Conservation (phyloP, 2,113 vertebrate species). For the Caloenas nicobarica region DNA sequence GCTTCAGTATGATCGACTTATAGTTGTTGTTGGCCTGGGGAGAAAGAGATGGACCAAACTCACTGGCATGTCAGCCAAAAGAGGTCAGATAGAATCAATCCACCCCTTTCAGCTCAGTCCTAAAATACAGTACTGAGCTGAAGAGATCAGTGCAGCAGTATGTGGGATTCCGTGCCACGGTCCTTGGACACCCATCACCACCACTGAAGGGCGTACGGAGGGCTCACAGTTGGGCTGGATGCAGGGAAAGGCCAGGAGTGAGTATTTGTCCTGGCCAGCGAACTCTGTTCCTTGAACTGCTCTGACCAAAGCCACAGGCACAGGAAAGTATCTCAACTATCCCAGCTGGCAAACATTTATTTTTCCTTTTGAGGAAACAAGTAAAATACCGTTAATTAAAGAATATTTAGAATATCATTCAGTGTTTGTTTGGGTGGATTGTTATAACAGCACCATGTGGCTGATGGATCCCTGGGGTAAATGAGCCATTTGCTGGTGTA, state of each 20-base stretch:
- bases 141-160: background rate
- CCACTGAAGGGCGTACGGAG: background rate
- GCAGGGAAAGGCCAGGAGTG: background rate
- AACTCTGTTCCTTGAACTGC: background rate
- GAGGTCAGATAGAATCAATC: background rate
- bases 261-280: background rate
- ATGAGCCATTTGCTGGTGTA: background rate
- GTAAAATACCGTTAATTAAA: slow-evolving; percentile 5
- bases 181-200: background rate
- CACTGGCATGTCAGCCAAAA: background rate
- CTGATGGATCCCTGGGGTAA: background rate
- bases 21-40: background rate
- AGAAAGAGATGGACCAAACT: background rate
- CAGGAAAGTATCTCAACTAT: background rate
- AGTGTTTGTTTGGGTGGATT: background rate
- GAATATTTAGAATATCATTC: slow-evolving; percentile 5
- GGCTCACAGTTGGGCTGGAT: background rate
- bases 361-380: slow-evolving; percentile 21
- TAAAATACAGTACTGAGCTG: background rate
- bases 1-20: background rate
- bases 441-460: background rate
- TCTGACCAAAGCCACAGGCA: background rate
- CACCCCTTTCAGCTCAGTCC: background rate
- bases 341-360: background rate
- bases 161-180: background rate